Base-by-base conservation (phyloP, 2,888 invertebrate genomes). In the Lasius fuliginosus region DNA sequence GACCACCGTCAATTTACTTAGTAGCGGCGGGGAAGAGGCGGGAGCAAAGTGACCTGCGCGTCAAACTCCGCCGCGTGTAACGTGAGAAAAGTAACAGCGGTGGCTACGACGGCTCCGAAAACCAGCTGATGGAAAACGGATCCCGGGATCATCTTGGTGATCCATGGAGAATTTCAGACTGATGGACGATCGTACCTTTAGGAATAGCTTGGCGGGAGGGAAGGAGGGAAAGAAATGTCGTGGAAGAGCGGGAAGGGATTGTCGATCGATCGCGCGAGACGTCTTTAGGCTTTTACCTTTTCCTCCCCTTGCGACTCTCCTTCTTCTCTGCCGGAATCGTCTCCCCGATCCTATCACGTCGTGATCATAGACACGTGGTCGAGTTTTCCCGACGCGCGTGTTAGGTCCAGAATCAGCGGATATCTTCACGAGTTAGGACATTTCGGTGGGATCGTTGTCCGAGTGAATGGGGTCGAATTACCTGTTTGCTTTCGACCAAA, bases 401-500 rank as follows among this genome's bases (percentile, higher is more conserved):
- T 76, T 65, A 83, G 53, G 81, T 82, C 79, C 73, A 46, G 36
- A 36, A 58, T 64, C 62, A 82, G 49, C 53, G 36, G 64, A 42
- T 58, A 53, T 23, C 76, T 23, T 33, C 68, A 15, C 67, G 30
- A 81, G 81, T 42, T 85, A 68, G 67, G 77, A 65, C 79, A 79
- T 87, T 85, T 75, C 62, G 49, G 40, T n/a, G 73, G 3, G 62
- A 83, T 79, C 67, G 82, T 82, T 65, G 23, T 30, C 79, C 81
- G 71, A 8, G 27, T 64, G 64, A 76, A 62, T 49, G 23, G 58
- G n/a, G 9, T 12, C 53, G 79, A 69, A 71, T 84, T 84, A 87
- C 87, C 83, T 90, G 85, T 89, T 89, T 88, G 84, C 85, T 87
- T 82, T 79, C 79, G 74, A 77, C 82, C 36, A 8, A 30, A 67